These are phyloP conservation scores for Clarias fuscus DNA, from an alignment of 2,797 vertebrate species.

Conservation along the genomic window DNA sequence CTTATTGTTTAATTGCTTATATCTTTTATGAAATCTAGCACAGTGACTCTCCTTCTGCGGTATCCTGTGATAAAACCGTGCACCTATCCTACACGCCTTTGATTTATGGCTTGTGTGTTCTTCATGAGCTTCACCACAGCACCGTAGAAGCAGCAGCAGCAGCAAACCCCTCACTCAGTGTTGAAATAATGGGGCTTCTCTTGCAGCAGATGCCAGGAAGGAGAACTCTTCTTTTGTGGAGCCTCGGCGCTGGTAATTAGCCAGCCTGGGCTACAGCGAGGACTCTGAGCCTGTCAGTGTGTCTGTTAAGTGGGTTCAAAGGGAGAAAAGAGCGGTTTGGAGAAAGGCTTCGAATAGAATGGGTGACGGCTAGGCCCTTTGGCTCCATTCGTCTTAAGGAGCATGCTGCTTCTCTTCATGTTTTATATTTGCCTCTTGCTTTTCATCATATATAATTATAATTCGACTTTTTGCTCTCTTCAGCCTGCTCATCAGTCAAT, in stretches of 20 bases:
- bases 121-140: constrained; percentile 39
- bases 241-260: constrained; percentile 52
- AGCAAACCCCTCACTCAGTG: constrained; percentile 33
- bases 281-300: constrained; percentile 57
- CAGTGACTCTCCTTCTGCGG: constrained; percentile 1
- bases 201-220: constrained; percentile 48
- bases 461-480: constrained; percentile 80
- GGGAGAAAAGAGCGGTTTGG: constrained; percentile 59
- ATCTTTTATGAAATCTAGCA: background rate
- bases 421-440: constrained; percentile 59
- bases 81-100: constrained; percentile 36
- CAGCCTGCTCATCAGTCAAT: constrained; percentile 83
- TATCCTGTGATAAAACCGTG: constrained; percentile 38
- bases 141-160: constrained; percentile 23
- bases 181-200: constrained; percentile 44
- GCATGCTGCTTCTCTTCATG: constrained; percentile 62
- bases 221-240: constrained; percentile 49
- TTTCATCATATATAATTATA: constrained; percentile 74
- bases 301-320: constrained; percentile 66
- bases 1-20: background rate
- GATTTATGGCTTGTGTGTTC: constrained; percentile 58
- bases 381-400: constrained; percentile 69
- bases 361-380: constrained; percentile 52
- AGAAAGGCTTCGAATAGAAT: constrained; percentile 43
- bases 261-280: constrained; percentile 41